phyloP scores from a whole-genome alignment of 1,140 invertebrate genomes.

The Orussus abietinus region DNA sequence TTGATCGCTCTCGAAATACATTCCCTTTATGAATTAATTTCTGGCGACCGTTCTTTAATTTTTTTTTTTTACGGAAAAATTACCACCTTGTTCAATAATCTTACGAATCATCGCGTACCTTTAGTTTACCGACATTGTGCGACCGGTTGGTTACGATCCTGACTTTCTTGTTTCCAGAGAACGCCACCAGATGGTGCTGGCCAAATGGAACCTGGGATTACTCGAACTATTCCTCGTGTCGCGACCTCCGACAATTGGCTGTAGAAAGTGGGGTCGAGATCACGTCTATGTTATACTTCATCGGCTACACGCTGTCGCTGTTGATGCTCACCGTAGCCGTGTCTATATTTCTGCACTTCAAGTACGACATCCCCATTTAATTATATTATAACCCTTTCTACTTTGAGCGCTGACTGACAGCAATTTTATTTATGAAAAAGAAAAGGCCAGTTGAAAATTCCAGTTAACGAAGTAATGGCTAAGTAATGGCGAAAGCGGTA shows the following conservation, averaged over 20 bases:
- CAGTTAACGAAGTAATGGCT: too few relatives aligned
- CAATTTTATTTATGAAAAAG: background rate
- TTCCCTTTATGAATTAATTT: too few relatives aligned
- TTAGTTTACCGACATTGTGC: too few relatives aligned
- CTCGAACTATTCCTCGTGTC: conserved; percentile 66
- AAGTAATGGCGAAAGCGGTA: too few relatives aligned
- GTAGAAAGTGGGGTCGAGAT: conserved; percentile 53
- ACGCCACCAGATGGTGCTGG: conserved; percentile 67
- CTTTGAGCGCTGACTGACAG: background rate
- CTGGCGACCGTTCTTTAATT: too few relatives aligned
- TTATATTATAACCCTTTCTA: conserved; percentile 17
- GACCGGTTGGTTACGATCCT: too few relatives aligned
- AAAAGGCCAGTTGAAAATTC: too few relatives aligned
- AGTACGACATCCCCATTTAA: conserved; percentile 60
- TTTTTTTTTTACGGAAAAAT: too few relatives aligned
- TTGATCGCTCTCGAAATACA: too few relatives aligned
- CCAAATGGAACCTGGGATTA: conserved; percentile 67
- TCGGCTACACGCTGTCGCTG: conserved; percentile 74
- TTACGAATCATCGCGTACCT: too few relatives aligned
- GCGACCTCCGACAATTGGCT: conserved; percentile 46
- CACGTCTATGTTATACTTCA: conserved; percentile 66
- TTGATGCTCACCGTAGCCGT: conserved; percentile 71
- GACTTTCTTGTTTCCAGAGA: conserved; percentile 69
- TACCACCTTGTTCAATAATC: too few relatives aligned
- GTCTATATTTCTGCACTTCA: conserved; percentile 78